Conservation (phyloP, 2,113 vertebrate species). For the cattle (Bos taurus) region ARS-UCD2.0 NC_037334.1:106870501-106871000, state of each 20-base stretch:
- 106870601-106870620: slow-evolving; percentile 67
- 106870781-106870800: slow-evolving; percentile 37
- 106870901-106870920: accelerated
- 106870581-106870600: slow-evolving; percentile 65
- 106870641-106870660: slow-evolving; percentile 79
- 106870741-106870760: slow-evolving; percentile 57
- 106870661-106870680: slow-evolving; percentile 68
- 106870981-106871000: neutral
- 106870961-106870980: neutral
- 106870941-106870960: neutral
- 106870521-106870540: slow-evolving; percentile 66
- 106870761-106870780: slow-evolving; percentile 30
- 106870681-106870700: slow-evolving; percentile 73
- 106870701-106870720: slow-evolving; percentile 73
- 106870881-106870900: neutral
- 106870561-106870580: slow-evolving; percentile 74
- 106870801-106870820: neutral
- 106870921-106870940: neutral
- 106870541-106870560: slow-evolving; percentile 79
- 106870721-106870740: slow-evolving; percentile 62
- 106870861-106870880: neutral
- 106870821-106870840: neutral
- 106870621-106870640: slow-evolving; percentile 73
- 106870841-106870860: neutral
- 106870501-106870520: slow-evolving; percentile 68